Percentiles rank a stretch among this genome's conserved stretches.
Conservation (phyloP, 2,797 vertebrate genomes). For the Phrynocephalus forsythii region DNA sequence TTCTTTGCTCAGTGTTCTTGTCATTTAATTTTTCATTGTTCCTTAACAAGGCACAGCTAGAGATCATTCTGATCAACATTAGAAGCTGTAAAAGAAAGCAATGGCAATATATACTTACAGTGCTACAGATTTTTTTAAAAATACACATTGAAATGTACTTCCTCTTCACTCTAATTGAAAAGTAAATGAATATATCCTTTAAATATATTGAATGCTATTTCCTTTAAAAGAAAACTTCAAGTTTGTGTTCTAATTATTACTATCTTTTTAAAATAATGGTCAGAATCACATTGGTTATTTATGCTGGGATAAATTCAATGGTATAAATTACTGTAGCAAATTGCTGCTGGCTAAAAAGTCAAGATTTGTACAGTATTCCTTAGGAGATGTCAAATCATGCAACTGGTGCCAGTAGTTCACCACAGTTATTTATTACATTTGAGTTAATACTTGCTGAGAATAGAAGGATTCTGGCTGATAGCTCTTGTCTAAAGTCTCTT, state of each 20-base stretch:
- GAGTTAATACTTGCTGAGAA: no score
- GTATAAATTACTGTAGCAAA: no score
- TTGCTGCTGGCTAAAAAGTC: no score
- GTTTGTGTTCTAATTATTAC: neutral
- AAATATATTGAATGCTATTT: fast-evolving
- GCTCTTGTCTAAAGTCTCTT: neutral
- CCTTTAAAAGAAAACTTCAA: neutral
- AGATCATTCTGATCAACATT: neutral
- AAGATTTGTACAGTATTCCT: no score
- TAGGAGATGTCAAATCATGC: no score
- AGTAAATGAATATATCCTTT: neutral
- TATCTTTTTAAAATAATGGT: neutral
- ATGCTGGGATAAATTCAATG: no score
- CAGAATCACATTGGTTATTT: no score
- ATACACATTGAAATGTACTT: constrained; percentile 41
- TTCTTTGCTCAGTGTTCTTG: neutral
- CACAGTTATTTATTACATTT: no score
- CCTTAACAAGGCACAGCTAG: neutral
- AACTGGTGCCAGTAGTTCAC: no score
- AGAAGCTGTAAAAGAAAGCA: constrained; percentile 34
- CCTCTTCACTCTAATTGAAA: constrained; percentile 21
- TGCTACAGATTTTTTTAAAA: constrained; percentile 28
- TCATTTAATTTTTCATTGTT: neutral
- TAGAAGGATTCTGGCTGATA: neutral
- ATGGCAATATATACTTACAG: constrained; percentile 45